Evolutionary conservation across 2,113 vertebrate species (phyloP).

Genomic region (Syrmaticus mikado): DNA sequence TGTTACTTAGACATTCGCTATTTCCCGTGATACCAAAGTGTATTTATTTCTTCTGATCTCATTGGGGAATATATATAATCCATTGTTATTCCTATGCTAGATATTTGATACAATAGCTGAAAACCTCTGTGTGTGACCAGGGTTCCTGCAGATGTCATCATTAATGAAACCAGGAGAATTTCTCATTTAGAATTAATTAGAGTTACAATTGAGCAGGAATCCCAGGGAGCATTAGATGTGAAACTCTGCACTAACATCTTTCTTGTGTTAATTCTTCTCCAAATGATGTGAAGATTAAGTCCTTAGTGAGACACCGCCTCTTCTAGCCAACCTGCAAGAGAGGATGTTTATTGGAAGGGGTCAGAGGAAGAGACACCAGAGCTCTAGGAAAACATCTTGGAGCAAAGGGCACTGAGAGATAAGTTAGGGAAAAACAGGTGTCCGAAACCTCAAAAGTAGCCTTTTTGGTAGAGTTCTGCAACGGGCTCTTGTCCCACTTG

Average conservation of each 20-base stretch:
- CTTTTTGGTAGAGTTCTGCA: not conserved
- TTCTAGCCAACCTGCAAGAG: not conserved
- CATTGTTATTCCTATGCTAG: constrained; percentile 27
- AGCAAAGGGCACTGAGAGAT: not conserved
- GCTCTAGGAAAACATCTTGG: not conserved
- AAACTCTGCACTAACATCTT: not conserved
- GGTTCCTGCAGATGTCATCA: constrained; percentile 31
- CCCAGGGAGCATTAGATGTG: constrained; percentile 16
- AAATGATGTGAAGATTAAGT: not conserved
- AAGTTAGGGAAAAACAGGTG: not conserved
- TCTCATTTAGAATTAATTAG: constrained; percentile 63
- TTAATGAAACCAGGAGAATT: constrained; percentile 35
- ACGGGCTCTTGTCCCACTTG: not conserved
- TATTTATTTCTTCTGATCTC: constrained; percentile 58
- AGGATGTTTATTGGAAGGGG: not conserved
- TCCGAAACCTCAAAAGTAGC: not conserved
- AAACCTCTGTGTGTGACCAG: not conserved
- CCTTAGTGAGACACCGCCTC: not conserved
- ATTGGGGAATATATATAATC: constrained; percentile 30
- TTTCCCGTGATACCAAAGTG: not conserved
- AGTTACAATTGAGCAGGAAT: constrained; percentile 33
- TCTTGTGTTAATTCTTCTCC: not conserved
- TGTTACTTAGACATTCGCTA: not conserved
- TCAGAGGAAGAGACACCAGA: not conserved
- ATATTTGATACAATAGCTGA: constrained; percentile 12